Percentiles rank a stretch among this genome's conserved stretches.
phyloP scores from a whole-genome alignment of 2,797 vertebrate genomes.

The Lutjanus argentimaculatus region DNA sequence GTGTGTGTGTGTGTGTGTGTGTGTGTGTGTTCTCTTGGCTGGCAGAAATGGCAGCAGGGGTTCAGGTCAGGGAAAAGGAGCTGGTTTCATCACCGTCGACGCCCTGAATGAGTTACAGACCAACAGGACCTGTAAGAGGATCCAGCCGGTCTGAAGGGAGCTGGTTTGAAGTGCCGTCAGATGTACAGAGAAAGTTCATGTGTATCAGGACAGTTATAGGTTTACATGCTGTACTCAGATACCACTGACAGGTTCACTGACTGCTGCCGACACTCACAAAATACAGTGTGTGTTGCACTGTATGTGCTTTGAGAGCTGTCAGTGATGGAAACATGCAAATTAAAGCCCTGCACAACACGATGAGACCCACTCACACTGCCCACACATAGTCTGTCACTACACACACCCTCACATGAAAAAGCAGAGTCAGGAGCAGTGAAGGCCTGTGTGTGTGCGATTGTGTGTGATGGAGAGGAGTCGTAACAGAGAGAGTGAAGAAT shows the following conservation, averaged over 20 bases:
- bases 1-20: too few relatives aligned
- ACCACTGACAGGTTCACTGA: not conserved
- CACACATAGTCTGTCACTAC: not conserved
- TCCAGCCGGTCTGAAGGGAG: not conserved
- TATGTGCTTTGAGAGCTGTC: not conserved
- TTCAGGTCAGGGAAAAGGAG: conserved; percentile 30
- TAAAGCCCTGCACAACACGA: not conserved
- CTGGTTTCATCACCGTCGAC: conserved; percentile 34
- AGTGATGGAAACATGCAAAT: conserved; percentile 3
- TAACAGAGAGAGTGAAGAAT: conserved; percentile 53
- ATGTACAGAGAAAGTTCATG: not conserved
- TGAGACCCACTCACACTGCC: not conserved
- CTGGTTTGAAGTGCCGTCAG: conserved; percentile 29
- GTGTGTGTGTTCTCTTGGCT: not conserved
- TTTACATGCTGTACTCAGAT: conserved; percentile 5
- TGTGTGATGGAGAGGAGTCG: not conserved
- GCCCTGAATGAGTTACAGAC: conserved; percentile 31
- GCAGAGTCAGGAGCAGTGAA: not conserved
- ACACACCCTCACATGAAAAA: conserved; percentile 1
- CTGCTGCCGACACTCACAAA: not conserved
- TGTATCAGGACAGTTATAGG: not conserved
- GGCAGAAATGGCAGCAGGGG: conserved; percentile 41
- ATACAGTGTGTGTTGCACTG: not conserved
- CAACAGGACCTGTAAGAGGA: conserved; percentile 22
- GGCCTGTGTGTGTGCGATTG: not conserved